Percentiles rank a stretch among this genome's conserved stretches.
These are phyloP conservation scores for Falco concolor DNA, from an alignment of 2,797 vertebrate genomes.

Conservation along the genomic window DNA sequence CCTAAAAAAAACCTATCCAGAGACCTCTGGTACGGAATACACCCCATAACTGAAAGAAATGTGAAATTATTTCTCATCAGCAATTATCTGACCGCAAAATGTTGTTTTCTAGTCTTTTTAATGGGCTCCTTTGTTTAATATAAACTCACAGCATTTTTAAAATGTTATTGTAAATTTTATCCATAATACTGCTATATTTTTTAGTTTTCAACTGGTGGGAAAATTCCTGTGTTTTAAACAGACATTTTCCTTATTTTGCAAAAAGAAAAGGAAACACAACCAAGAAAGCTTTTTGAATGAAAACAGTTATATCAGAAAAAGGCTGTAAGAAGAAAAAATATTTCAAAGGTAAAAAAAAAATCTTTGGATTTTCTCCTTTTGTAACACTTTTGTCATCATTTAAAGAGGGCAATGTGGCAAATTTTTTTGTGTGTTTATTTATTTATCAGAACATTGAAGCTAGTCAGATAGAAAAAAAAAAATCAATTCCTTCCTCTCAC, in stretches of 20 bases:
- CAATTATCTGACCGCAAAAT: neutral
- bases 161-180: neutral
- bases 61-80: neutral
- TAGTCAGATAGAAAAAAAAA: neutral
- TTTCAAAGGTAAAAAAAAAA: neutral
- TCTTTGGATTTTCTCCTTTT: neutral
- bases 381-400: neutral
- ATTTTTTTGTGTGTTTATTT: neutral
- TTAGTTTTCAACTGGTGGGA: neutral
- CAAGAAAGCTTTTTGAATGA: neutral
- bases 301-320: neutral
- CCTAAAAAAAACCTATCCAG: neutral
- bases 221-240: neutral
- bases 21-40: neutral
- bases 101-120: neutral
- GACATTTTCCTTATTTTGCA: neutral
- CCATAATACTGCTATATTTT: neutral
- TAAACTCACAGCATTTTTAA: neutral
- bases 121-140: neutral
- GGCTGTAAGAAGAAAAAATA: neutral
- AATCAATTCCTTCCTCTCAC: neutral
- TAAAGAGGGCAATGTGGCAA: neutral
- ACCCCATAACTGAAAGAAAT: neutral
- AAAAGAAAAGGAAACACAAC: neutral
- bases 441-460: neutral